Base-by-base conservation (phyloP, 2,888 invertebrate species). In the Erannis defoliaria region DNA sequence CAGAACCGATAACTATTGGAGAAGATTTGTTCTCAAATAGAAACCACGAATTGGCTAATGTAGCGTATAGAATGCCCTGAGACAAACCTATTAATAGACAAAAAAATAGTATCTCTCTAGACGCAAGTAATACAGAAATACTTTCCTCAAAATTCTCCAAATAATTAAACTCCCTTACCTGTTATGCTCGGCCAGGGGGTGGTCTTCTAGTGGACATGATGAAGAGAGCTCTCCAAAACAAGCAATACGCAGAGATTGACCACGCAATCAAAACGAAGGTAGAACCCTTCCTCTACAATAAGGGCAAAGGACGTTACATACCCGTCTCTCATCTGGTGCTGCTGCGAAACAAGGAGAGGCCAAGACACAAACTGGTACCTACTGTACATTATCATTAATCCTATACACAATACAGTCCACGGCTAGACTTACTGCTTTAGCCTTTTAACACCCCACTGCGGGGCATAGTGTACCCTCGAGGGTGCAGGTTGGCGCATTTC, bases 181-280 rank as follows among this genome's bases (percentile, higher is more conserved):
- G 23, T 26, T 19, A 40, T 19, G 10, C 19, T 6, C 6, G 43
- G 10, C 19, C 50, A 96, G 98, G 99, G 67, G 97, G 97, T 23
- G 99, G 99, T 55, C 93, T 98, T n/a, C 88, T 99, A 21, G 97
- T 99, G 8, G 98, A 98, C 78, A 95, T 98, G 94, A 98, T 98
- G 97, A 98, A 98, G 84, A 93, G 97, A 70, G 98, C 98, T 0
- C 94, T 97, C 1, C 97, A 97, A 80, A 97, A 96, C 70, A 98
- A 98, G 83, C 97, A 98, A 80, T 98, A 95, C 76, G 97, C 97
- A 0, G 98, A 98, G 88, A 94, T 99, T 64, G 99, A 99, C 86
- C 97, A 98, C 83, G 97, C 97, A 0, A 97, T 99, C 58, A 96
- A 97, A 85, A 97, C 97, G 0, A 97, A 98, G 83, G 97, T 98